These are phyloP conservation scores for Lepidocyrtoides sp. DNA, from an alignment of 2,888 invertebrate species.

Conservation along the genomic window DNA sequence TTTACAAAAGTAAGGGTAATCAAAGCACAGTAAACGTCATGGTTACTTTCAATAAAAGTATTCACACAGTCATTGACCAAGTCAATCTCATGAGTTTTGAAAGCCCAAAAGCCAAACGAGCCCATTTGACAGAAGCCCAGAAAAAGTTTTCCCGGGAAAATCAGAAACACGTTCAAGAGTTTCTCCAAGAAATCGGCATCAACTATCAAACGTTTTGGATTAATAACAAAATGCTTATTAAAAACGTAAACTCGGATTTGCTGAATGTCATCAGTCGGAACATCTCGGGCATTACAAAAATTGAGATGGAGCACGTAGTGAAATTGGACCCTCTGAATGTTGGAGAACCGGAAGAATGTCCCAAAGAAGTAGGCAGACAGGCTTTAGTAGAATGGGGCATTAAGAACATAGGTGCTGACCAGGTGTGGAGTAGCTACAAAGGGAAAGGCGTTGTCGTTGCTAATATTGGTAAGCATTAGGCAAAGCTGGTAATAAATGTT, in stretches of 20 bases:
- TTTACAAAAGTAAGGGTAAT: background rate
- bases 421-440: slow-evolving; percentile 22
- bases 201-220: slow-evolving; percentile 53
- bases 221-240: slow-evolving; percentile 50
- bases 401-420: slow-evolving; percentile 3
- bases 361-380: background rate
- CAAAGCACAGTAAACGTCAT: slow-evolving; percentile 48
- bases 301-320: slow-evolving; percentile 48
- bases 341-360: background rate
- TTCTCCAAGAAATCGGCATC: slow-evolving; percentile 33
- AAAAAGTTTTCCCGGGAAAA: background rate
- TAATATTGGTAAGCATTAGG: slow-evolving; percentile 13
- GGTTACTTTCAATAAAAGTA: slow-evolving; percentile 57
- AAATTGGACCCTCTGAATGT: background rate
- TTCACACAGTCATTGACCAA: slow-evolving; percentile 45
- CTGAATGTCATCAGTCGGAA: slow-evolving; percentile 12
- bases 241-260: background rate
- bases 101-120: slow-evolving; percentile 30
- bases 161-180: background rate
- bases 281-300: slow-evolving; percentile 48
- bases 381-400: slow-evolving; percentile 20
- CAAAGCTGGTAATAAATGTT: no score
- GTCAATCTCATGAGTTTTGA: slow-evolving; percentile 43
- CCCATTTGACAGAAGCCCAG: slow-evolving; percentile 58
- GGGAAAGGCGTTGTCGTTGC: slow-evolving; percentile 54